A percentile compares a stretch with the other conserved stretches of the same genome.
Evolutionary conservation across 2,113 vertebrate species (phyloP).

Genomic region (Callospermophilus lateralis): DNA sequence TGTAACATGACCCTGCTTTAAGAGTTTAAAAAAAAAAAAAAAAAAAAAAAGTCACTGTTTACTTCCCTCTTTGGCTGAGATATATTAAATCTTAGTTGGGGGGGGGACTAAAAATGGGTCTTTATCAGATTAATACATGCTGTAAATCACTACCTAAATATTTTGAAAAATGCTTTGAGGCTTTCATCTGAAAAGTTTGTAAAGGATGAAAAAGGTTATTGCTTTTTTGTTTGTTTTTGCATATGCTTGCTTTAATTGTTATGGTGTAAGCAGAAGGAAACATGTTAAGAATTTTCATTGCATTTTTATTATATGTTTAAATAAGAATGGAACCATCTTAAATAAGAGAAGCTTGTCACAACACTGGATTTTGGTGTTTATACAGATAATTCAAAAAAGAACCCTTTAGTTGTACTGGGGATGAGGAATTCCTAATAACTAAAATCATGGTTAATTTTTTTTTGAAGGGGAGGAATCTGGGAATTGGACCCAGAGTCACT

Average conservation of each 20-base stretch:
- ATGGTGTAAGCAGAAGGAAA: neutral
- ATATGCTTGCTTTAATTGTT: neutral
- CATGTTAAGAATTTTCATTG: neutral
- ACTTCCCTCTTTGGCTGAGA: neutral
- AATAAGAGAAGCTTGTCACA: neutral
- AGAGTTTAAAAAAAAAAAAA: neutral
- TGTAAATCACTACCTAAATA: constrained; percentile 41
- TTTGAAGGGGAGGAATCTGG: too few relatives aligned
- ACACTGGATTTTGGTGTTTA: neutral
- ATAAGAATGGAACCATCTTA: neutral
- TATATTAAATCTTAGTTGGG: neutral
- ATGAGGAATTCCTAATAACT: constrained; percentile 14
- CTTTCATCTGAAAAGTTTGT: constrained; percentile 50
- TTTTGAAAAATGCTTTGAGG: neutral
- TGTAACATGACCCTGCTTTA: neutral
- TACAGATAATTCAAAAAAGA: constrained; percentile 14
- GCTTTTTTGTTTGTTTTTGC: neutral
- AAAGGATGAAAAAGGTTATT: neutral
- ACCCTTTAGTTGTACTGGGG: neutral
- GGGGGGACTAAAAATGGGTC: neutral
- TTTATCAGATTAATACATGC: neutral
- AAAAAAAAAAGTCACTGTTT: neutral
- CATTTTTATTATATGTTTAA: neutral
- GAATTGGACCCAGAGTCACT: too few relatives aligned
- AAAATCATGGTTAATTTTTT: neutral